A percentile compares a stretch with the other conserved stretches of the same genome.
Evolutionary conservation across 1,140 invertebrate species (phyloP).

Genomic region (Drosophila novamexicana): DNA sequence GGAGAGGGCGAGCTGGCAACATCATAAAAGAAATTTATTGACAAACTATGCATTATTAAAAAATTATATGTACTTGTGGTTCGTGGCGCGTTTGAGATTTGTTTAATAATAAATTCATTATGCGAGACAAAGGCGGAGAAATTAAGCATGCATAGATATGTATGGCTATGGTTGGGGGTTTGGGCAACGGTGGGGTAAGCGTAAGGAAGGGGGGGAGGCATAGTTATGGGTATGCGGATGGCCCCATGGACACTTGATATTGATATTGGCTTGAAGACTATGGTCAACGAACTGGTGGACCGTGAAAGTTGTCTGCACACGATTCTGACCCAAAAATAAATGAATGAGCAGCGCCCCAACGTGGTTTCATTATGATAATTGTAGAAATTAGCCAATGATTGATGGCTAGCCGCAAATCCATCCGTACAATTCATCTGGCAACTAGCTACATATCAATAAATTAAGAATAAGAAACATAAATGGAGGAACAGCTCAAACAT

Average conservation of each 20-base stretch:
- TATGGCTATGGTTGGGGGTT: slow-evolving; percentile 8
- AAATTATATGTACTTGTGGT: slow-evolving; percentile 78
- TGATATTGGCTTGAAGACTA: slow-evolving; percentile 29
- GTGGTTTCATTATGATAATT: slow-evolving; percentile 52
- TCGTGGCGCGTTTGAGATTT: slow-evolving; percentile 70
- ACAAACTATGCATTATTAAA: slow-evolving; percentile 83
- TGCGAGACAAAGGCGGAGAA: slow-evolving; percentile 65
- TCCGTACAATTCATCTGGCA: slow-evolving; percentile 5
- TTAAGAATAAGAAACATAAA: too few species aligned
- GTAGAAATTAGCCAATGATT: slow-evolving; percentile 48
- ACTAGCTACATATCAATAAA: neutral
- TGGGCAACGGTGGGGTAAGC: neutral
- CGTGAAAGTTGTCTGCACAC: slow-evolving; percentile 69
- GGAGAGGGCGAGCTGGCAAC: slow-evolving; percentile 1
- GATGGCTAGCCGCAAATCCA: neutral
- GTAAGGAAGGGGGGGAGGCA: neutral
- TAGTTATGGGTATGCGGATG: slow-evolving; percentile 32
- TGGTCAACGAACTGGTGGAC: slow-evolving; percentile 77
- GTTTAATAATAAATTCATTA: slow-evolving; percentile 79
- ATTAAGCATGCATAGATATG: slow-evolving; percentile 76
- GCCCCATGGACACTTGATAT: slow-evolving; percentile 35
- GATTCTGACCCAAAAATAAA: slow-evolving; percentile 68
- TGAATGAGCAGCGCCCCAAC: slow-evolving; percentile 38
- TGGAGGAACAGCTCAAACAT: too few species aligned
- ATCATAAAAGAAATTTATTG: slow-evolving; percentile 80